Evolutionary conservation across 1,140 invertebrate genomes (phyloP), one percentile per base, ranked within the genome.

Genomic region (Pseudomyrmex gracilis): DNA sequence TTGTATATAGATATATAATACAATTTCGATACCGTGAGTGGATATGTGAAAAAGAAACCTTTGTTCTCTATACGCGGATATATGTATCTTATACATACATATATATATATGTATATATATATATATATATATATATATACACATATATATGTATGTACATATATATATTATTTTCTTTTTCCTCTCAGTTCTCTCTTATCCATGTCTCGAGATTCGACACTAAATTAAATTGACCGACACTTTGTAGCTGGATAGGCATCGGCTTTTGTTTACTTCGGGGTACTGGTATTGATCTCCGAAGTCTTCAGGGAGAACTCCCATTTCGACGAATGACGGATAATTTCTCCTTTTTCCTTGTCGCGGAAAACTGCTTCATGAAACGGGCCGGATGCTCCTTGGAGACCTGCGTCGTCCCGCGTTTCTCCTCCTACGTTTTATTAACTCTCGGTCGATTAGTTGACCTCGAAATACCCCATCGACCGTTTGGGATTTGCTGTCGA

Each of bases 21-120:
- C 89, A 92, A 88, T 90, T 90, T 90, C 91, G 86, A 91, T 89
- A 80, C 55, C 49, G 74, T 22, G 78, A 82, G 63, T 55, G 70
- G 82, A 87, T 86, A 55, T 73, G 55, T 34, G 34, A 34, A 0
- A 34, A 34, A 34, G 85, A 89, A 90, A 83, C 63, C 73, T 89
- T 90, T 80, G 55, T 82, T 77, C 70, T 86, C 82, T 71, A 9
- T 71, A 78, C 10, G 57, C 74, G 73, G 73, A 76, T 73, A 76
- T 83, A 84, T 85, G 87, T 85, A 61, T 84, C 34, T 47, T 77
- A 5, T 7, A 34, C 0, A 34, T 34, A 34, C 7, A 34, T 34
- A 34, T 34, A 2, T 34, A 34, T 34, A 0, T 34, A 34, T 24
- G 1, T 24, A 24, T 2, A 24, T 24, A 34, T 1, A 34, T 34